Evolutionary conservation across 37 sponge, comb jelly and placozoan species (phyloP).

Genomic region (Haliclona indistincta): DNA sequence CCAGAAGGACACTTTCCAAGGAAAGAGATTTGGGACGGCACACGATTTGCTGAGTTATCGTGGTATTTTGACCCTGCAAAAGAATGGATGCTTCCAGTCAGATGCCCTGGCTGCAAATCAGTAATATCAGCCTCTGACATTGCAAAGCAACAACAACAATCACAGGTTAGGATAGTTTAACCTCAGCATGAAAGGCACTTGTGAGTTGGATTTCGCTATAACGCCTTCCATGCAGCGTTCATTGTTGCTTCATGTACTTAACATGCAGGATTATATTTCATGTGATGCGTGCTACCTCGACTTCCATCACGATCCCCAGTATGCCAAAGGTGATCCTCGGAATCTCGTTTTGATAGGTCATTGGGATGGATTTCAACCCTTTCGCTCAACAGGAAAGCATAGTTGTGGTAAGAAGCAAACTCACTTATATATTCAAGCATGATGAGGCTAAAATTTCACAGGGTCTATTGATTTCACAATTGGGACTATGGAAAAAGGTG

Average conservation of each 20-base stretch:
- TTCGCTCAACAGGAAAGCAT: constrained; percentile 20
- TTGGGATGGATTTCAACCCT: constrained; percentile 45
- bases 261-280: neutral
- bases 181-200: neutral
- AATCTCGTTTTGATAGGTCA: constrained; percentile 40
- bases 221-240: neutral
- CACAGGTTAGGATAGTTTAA: neutral
- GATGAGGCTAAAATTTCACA: neutral
- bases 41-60: constrained; percentile 17
- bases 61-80: constrained; percentile 33
- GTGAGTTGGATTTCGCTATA: neutral
- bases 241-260: too few species aligned
- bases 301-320: constrained; percentile 1
- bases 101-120: neutral
- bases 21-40: constrained; percentile 33
- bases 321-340: constrained; percentile 33
- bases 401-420: constrained; percentile 24
- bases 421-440: neutral
- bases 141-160: neutral
- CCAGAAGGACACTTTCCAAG: too few species aligned
- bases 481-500: constrained; percentile 14
- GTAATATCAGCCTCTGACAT: neutral
- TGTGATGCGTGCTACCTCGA: constrained; percentile 9
- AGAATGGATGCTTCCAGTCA: constrained; percentile 5
- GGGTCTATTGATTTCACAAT: constrained; percentile 15